A percentile compares a stretch with the other conserved stretches of the same genome.
These are phyloP conservation scores for Ochropleura leucogaster DNA, from an alignment of 2,888 invertebrate genomes.

Conservation along the genomic window DNA sequence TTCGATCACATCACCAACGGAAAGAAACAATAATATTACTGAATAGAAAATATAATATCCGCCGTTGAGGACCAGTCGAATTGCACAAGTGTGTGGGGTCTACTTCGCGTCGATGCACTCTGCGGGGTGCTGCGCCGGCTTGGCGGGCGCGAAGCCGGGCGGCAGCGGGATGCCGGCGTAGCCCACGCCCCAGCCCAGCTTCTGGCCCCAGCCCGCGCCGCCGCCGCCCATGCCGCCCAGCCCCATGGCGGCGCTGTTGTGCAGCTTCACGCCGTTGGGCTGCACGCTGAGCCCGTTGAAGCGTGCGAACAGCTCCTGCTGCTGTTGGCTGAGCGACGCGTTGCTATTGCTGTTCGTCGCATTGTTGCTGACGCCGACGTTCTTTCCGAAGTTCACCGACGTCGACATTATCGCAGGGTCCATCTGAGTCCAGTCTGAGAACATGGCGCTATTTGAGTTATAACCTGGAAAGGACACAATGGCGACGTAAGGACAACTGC, in stretches of 20 bases:
- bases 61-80: slow-evolving; percentile 63
- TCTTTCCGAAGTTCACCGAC: slow-evolving; percentile 90
- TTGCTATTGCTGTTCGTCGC: slow-evolving; percentile 45
- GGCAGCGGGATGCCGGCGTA: slow-evolving; percentile 83
- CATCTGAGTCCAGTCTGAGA: slow-evolving; percentile 96
- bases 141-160: slow-evolving; percentile 87
- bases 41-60: slow-evolving; percentile 81
- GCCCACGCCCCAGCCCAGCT: slow-evolving; percentile 70
- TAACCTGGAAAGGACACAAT: slow-evolving; percentile 75
- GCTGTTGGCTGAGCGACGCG: slow-evolving; percentile 69
- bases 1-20: slow-evolving; percentile 88
- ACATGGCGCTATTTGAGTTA: slow-evolving; percentile 84
- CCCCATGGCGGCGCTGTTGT: slow-evolving; percentile 44
- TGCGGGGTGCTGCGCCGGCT: slow-evolving; percentile 81
- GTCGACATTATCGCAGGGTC: slow-evolving; percentile 97
- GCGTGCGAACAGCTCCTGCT: slow-evolving; percentile 84
- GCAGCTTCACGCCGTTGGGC: slow-evolving; percentile 70
- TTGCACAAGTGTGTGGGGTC: slow-evolving; percentile 66
- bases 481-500: slow-evolving; percentile 52
- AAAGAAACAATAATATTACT: slow-evolving; percentile 78
- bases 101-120: slow-evolving; percentile 90
- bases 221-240: slow-evolving; percentile 45
- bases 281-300: slow-evolving; percentile 81
- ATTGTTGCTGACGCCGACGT: slow-evolving; percentile 59
- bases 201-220: slow-evolving; percentile 57